Evolutionary conservation across 2,888 invertebrate species (phyloP), one percentile per base, ranked within the genome.

Genomic region (Campoletis raptor): DNA sequence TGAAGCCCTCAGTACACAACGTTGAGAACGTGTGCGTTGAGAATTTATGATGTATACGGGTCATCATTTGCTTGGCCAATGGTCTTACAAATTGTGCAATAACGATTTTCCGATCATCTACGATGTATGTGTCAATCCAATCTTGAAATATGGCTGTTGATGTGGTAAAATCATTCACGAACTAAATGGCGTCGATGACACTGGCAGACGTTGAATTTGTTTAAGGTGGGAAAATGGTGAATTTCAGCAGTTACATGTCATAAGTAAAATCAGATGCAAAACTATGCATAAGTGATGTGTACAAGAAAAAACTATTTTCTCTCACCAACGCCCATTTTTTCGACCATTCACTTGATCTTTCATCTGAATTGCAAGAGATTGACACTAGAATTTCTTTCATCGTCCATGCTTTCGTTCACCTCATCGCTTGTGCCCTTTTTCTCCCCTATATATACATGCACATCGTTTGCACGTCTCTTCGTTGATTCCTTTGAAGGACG

Each of bases 401-500:
- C 57, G 7, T 5, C 7, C 40, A 54, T 54, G 8, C 21, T 48
- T 36, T 54, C 78, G 54, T 67, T 67, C 67, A 54, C 24, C 67
- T 78, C 76, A 54, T 66, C 18, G 78, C 9, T 78, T 67, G 40
- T 54, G 24, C 21, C 64, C 21, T 64, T 48, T 61, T 42, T 70
- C 57, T 21, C 3, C 21, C 37, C 18, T 9, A 7, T 52, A 40
- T 61, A 45, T 30, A 64, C 48, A 37, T 64, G 37, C 37, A 73
- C 52, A 52, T 73, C 73, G 66, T 54, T 74, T 48, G 54, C 81
- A 73, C 81, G 81, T 81, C 54, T 54, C 81, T 74, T 73, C 40
- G 81, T 15, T 69, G 81, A 73, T 57, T 76, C 69, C 54, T 74
- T 74, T 74, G 74, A 76, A 76, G 74, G 74, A 76, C 57, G 67